Evolutionary conservation across 2,113 vertebrate species (phyloP).

Genomic region (Orycteropus afer): DNA sequence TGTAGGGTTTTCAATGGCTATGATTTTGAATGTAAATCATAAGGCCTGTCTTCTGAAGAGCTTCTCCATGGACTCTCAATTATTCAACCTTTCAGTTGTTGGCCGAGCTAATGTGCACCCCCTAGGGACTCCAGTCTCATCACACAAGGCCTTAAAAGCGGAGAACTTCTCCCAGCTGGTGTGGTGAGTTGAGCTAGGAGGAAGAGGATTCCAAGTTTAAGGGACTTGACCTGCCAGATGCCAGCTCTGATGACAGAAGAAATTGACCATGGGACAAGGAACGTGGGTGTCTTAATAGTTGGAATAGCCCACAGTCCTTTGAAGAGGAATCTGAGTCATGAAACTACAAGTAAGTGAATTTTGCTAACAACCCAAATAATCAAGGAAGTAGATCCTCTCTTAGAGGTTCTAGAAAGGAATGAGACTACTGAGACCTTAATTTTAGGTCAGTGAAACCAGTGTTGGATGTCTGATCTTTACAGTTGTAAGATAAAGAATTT

Average conservation of each 20-base stretch:
- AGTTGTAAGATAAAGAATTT: background rate
- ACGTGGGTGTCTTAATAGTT: background rate
- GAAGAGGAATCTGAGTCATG: background rate
- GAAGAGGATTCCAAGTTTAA: background rate
- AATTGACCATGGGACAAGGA: background rate
- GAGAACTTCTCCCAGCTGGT: background rate
- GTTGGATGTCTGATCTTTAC: background rate
- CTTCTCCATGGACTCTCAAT: background rate
- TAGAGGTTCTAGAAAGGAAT: background rate
- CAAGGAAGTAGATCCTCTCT: background rate
- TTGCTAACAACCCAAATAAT: background rate
- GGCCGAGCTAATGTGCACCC: background rate
- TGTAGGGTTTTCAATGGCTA: background rate
- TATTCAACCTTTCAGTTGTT: background rate
- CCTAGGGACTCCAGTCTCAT: background rate
- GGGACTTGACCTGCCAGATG: background rate
- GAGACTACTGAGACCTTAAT: background rate
- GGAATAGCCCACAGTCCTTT: background rate
- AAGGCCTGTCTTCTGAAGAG: background rate
- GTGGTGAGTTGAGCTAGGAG: background rate
- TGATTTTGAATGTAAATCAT: background rate
- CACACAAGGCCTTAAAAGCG: background rate
- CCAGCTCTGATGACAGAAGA: background rate
- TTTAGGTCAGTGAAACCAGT: background rate
- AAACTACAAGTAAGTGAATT: background rate